Evolutionary conservation across 2,113 vertebrate genomes (phyloP).

Genomic region (human): GRCh38 chr4:83467501-83468000

Average conservation of each 20-base stretch:
- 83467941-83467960: not conserved
- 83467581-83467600: not conserved
- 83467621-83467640: not conserved
- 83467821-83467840: not conserved
- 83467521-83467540: constrained; percentile 91
- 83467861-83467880: not conserved
- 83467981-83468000: not conserved
- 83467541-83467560: constrained; percentile 59
- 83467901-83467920: not conserved
- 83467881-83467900: constrained; percentile 19
- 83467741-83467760: not conserved
- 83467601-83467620: not conserved
- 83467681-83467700: not conserved
- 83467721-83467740: not conserved
- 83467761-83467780: not conserved
- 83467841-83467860: not conserved
- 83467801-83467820: not conserved
- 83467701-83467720: not conserved
- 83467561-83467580: not conserved
- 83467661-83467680: not conserved
- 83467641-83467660: not conserved
- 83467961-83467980: not conserved
- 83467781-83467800: not conserved
- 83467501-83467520: constrained; percentile 90
- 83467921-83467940: not conserved